Base-by-base conservation (phyloP, 2,797 vertebrate species). In the Danio kyathit region DNA sequence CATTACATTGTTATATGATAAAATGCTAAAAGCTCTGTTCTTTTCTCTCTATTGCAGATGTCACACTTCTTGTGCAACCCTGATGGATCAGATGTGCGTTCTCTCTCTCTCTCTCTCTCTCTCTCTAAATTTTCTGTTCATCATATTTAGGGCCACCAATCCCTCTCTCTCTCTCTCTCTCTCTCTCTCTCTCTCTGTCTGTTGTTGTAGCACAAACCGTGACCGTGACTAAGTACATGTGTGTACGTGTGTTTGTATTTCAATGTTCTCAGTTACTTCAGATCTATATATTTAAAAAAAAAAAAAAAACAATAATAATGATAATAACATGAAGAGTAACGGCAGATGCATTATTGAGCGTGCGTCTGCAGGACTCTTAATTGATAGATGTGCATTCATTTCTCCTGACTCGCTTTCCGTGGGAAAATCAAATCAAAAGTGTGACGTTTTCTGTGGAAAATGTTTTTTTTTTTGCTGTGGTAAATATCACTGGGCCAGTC, bases 191-290 rank as follows among this genome's bases (percentile, higher is more conserved):
- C 83, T 92, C 93, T 89, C 90, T 95, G 95, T 95, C 93, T 96
- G 96, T 95, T 88, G 95, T 94, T 96, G 96, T 98, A 92, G 91
- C 90, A 76, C 90, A 90, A 85, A 79, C 81, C 69, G 84, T 87
- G 83, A 81, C 83, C 60, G 86, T 87, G 79, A 83, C 73, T 78
- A 82, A 79, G 84, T 87, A 86, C 44, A 67, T 51, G 85, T 44
- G 90, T 93, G 92, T 90, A 90, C 81, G 90, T 94, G 90, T 90
- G 93, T 90, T 89, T 90, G 95, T 95, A 95, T 93, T 94, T 97
- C 94, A 96, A 95, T 96, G 96, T 98, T 95, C 95, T 92, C 93
- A 95, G 95, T 96, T 90, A 95, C 93, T 94, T 96, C 78, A 76
- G 82, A 81, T 75, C 72, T 84, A 80, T 84, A 87, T 81, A 94